These are phyloP conservation scores for Pseudomyrmex sp. DNA, from an alignment of 1,140 invertebrate species.

Conservation along the genomic window DNA sequence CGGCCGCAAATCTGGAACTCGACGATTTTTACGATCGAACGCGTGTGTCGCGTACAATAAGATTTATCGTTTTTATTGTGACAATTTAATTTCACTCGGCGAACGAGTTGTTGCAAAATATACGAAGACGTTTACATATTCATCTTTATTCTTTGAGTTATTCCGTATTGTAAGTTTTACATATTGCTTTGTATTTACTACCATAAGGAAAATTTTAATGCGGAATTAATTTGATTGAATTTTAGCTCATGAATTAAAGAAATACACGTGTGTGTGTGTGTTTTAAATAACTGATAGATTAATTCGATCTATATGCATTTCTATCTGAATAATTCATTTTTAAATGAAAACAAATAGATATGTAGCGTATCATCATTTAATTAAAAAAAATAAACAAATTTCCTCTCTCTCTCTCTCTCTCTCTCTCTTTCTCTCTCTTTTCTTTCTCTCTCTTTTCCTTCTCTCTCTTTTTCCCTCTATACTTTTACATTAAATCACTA, in stretches of 20 bases:
- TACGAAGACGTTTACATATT: neutral
- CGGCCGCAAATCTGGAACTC: slow-evolving; percentile 77
- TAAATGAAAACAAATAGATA: neutral
- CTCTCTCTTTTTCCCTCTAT: too few species aligned
- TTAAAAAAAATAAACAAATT: too few species aligned
- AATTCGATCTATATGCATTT: neutral
- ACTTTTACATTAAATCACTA: slow-evolving; percentile 28
- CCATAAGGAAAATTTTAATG: neutral
- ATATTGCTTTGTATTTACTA: neutral
- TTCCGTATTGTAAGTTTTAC: neutral
- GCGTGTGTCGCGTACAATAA: neutral
- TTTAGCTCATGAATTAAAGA: neutral
- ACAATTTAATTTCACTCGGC: neutral
- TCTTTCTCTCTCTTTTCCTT: too few species aligned
- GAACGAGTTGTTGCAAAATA: neutral
- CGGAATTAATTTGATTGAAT: neutral
- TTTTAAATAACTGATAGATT: neutral
- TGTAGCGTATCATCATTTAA: neutral
- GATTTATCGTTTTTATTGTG: neutral
- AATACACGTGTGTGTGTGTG: neutral
- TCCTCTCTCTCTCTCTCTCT: too few species aligned
- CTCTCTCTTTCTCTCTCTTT: too few species aligned
- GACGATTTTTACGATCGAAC: neutral
- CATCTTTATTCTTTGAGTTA: neutral
- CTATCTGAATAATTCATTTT: slow-evolving; percentile 11